Conservation (phyloP, 2,113 vertebrate genomes). For the Apteryx mantelli region DNA sequence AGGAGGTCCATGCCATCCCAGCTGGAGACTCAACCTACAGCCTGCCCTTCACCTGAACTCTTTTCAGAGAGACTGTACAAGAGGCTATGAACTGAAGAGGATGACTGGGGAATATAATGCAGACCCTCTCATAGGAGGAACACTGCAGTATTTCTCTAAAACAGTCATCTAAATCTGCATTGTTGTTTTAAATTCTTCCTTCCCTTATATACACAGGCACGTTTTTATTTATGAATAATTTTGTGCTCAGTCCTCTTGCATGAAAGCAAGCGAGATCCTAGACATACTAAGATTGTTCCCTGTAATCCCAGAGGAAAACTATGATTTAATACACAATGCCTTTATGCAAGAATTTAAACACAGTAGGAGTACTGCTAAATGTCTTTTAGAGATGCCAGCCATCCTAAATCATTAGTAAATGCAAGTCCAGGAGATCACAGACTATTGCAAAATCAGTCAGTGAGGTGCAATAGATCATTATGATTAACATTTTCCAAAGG, state of each 20-base stretch:
- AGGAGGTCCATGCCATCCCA: not conserved
- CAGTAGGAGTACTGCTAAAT: not conserved
- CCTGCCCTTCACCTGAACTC: not conserved
- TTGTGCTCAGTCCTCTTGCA: not conserved
- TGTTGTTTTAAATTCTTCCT: constrained; percentile 17
- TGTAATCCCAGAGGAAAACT: not conserved
- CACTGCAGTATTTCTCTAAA: not conserved
- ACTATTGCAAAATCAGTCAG: not conserved
- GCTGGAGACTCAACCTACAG: not conserved
- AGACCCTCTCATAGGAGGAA: not conserved
- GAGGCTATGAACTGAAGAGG: not conserved
- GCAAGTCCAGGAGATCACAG: not conserved
- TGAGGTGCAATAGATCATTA: not conserved
- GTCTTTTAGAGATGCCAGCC: not conserved
- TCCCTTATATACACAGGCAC: not conserved
- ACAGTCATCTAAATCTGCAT: not conserved
- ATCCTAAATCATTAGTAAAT: constrained; percentile 24
- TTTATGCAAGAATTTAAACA: constrained; percentile 1
- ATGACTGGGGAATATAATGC: not conserved
- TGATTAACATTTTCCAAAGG: not conserved
- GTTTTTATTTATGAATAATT: not conserved
- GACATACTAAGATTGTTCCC: not conserved
- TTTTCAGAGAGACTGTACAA: not conserved
- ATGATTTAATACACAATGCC: not conserved
- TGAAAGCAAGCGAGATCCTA: not conserved